These are phyloP conservation scores for Sebastes fasciatus DNA, from an alignment of 2,113 vertebrate genomes.

Conservation along the genomic window DNA sequence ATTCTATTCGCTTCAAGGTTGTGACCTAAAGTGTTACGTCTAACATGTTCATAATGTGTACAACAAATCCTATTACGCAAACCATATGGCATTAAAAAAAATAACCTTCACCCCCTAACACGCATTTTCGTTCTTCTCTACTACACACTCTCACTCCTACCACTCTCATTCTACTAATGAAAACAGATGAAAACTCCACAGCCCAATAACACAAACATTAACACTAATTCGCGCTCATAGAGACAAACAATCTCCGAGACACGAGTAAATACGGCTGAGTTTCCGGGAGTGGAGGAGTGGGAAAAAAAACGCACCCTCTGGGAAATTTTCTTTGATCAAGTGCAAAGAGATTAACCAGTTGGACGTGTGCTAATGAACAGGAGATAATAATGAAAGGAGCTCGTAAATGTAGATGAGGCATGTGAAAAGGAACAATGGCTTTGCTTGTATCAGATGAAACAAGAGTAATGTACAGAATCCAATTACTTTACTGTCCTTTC, in stretches of 20 bases:
- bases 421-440: conserved; percentile 53
- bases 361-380: conserved; percentile 74
- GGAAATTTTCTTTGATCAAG: conserved; percentile 81
- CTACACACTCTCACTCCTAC: conserved; percentile 12
- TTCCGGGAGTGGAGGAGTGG: conserved; percentile 47
- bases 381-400: conserved; percentile 71
- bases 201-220: conserved; percentile 72
- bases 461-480: conserved; percentile 52
- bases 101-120: conserved; percentile 3
- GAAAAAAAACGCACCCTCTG: conserved; percentile 40
- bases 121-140: conserved; percentile 3
- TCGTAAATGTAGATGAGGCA: conserved; percentile 76
- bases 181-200: conserved; percentile 75
- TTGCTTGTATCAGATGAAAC: conserved; percentile 54
- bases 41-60: neutral
- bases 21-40: neutral
- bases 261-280: conserved; percentile 70
- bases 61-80: neutral
- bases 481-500: conserved; percentile 44
- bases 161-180: conserved; percentile 58
- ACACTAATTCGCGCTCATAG: conserved; percentile 68
- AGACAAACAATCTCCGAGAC: conserved; percentile 69
- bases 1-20: conserved; percentile 17
- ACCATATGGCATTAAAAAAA: neutral
- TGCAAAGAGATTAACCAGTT: conserved; percentile 79